Evolutionary conservation across 2,113 vertebrate genomes (phyloP), one percentile per base, ranked within the genome.

Genomic region (Alligator sinensis): DNA sequence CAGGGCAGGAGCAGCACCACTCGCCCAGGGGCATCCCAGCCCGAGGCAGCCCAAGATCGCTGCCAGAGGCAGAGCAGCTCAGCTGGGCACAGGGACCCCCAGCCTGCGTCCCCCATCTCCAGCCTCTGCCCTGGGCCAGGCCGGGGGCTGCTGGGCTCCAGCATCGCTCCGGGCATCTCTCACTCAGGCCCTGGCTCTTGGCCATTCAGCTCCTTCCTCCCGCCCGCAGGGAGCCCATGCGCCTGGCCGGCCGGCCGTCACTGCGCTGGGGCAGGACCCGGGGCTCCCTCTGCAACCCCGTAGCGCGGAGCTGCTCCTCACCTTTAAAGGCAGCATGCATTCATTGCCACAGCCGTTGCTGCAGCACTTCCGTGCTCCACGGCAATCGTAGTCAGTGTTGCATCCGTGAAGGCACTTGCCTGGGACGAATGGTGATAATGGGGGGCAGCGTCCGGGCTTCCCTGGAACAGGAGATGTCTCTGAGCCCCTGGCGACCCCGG

Each of bases 231-330:
- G 38, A 38, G 38, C 7, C 38, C 38, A 38, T 38, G 38, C 38
- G 38, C 38, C 38, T 38, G 4, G 38, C 38, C 38, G 38, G 6
- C 38, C 28, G 55, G 58, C 16, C n/a, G 1, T 22, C 9, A 61
- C 64, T 1, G 2, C 57, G 38, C 63, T 34, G 54, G 21, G 57
- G 38, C 78, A 24, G 1, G 1, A 78, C 55, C 34, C 0, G 1
- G 9, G 3, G 38, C 38, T 38, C 38, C 38, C 38, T 34, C 38
- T 38, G 38, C 38, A 87, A 18, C 0, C 0, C 55, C 68, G 57
- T 13, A 18, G 38, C 55, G 25, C 13, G 6, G 66, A 27, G 55
- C 24, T 21, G 9, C 54, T 9, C 76, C 76, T 70, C 34, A 30
- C 68, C n/a, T 70, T 4, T 4, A 34, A 70, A 6, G 25, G 15